A percentile compares a stretch with the other conserved stretches of the same genome.
phyloP scores from a whole-genome alignment of 92 coral and sea anemone genomes.

The Zoanthus solanderi region DNA sequence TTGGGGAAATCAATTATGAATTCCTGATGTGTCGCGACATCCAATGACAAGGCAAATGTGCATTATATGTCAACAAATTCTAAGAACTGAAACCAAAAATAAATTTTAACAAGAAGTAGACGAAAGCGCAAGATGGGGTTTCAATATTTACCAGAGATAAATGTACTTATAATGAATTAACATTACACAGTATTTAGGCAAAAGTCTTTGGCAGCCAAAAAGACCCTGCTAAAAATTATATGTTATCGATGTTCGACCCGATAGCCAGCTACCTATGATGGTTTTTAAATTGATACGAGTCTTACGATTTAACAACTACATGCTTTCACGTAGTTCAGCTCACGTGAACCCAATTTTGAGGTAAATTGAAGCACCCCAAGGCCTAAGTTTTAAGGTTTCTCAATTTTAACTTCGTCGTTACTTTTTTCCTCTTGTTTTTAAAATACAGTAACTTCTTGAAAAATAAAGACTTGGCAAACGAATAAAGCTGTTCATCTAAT shows the following conservation, averaged over 20 bases:
- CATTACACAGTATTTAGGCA: background rate
- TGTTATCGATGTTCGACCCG: background rate
- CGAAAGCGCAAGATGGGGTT: background rate
- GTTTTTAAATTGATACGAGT: background rate
- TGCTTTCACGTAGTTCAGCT: background rate
- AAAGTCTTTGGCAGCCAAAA: background rate
- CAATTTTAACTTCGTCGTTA: background rate
- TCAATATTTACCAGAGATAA: background rate
- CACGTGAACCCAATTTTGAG: background rate
- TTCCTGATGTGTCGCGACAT: background rate
- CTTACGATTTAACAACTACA: background rate
- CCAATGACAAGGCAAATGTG: background rate
- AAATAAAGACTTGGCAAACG: slow-evolving; percentile 85
- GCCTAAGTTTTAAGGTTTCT: background rate
- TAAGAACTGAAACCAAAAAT: slow-evolving; percentile 5
- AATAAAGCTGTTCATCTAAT: slow-evolving; percentile 79
- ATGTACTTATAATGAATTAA: background rate
- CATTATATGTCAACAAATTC: slow-evolving; percentile 13
- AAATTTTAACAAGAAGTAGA: background rate
- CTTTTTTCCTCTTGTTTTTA: slow-evolving; percentile 40
- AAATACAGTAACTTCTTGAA: slow-evolving; percentile 84
- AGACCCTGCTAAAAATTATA: background rate
- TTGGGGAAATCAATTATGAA: background rate
- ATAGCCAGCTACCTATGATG: background rate
- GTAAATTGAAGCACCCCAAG: too few relatives aligned